Evolutionary conservation across 2,113 vertebrate genomes (phyloP), one percentile per base, ranked within the genome.

Genomic region (Tupaia tana): DNA sequence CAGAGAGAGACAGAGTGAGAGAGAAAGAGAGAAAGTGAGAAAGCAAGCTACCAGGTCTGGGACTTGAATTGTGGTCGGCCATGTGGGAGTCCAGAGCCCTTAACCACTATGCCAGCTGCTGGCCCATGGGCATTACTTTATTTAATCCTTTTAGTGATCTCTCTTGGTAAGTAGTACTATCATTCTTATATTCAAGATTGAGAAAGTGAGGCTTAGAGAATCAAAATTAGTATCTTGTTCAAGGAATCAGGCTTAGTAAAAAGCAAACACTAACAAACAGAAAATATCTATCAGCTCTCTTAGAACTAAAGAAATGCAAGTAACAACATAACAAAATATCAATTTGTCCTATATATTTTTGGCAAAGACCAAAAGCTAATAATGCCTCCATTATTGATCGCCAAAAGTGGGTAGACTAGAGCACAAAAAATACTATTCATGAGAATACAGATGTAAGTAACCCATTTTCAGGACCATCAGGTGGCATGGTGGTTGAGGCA

Each of bases 211-310:
- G 8, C 63, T 75, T n/a, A 83, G 15, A 73, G 22, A 94, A 71
- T 71, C 63, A 43, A 79, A 92, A 58, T 15, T 66, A 91, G 24
- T 69, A 69, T 19, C 9, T 29, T 58, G 25, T 43, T 95, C n/a
- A 84, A 80, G 59, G 18, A 64, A 52, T 29, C 29, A 81, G 22
- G 34, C 63, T 95, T 34, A 91, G 4, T 29, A 54, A 92, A 20
- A 52, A 78, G 22, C 61, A 91, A 63, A 85, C 5, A n/a, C 13
- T 96, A 90, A 84, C 8, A 52, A 74, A 80, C 4, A 92, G 24
- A 56, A 96, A 74, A 73, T 24, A 93, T 92, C 78, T 96, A 81
- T 54, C 85, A 84, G 93, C 15, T 87, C 63, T 79, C 15, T 63
- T 20, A 61, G 56, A 96, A 90, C 58, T 77, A 71, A 66, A 52